These are phyloP conservation scores for Margaritifera margaritifera DNA, from an alignment of 2,888 invertebrate species.

Conservation along the genomic window DNA sequence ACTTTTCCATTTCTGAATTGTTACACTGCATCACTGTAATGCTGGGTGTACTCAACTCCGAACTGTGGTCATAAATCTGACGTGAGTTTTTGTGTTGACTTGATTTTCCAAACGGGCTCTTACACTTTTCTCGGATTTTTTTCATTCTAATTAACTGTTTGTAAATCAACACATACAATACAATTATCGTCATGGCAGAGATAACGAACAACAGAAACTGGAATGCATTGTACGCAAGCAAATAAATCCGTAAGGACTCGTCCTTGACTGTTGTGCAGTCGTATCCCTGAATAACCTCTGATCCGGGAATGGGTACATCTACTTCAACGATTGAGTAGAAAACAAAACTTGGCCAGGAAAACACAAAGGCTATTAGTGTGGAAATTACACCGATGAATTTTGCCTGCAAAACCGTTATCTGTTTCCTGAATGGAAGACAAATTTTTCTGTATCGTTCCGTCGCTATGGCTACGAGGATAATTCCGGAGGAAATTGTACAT, in stretches of 20 bases:
- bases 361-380: conserved; percentile 14
- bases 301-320: conserved; percentile 8
- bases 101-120: no score
- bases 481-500: conserved; percentile 38
- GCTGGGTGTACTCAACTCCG: no score
- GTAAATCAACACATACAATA: no score
- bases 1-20: no score
- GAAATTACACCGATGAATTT: conserved; percentile 31
- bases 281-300: conserved; percentile 16
- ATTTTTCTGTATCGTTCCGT: conserved; percentile 44
- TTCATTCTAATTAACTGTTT: no score
- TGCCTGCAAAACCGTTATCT: conserved; percentile 35
- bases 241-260: conserved; percentile 18
- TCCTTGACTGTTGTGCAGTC: conserved; percentile 37
- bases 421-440: conserved; percentile 34
- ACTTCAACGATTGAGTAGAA: conserved; percentile 31
- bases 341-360: conserved; percentile 38
- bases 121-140: no score
- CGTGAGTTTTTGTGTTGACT: no score
- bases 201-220: no score
- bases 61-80: no score
- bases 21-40: no score
- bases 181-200: no score
- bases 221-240: conserved; percentile 10
- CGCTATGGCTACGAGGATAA: conserved; percentile 50